phyloP scores from a whole-genome alignment of 2,797 vertebrate species.

The Acipenser ruthenus region DNA sequence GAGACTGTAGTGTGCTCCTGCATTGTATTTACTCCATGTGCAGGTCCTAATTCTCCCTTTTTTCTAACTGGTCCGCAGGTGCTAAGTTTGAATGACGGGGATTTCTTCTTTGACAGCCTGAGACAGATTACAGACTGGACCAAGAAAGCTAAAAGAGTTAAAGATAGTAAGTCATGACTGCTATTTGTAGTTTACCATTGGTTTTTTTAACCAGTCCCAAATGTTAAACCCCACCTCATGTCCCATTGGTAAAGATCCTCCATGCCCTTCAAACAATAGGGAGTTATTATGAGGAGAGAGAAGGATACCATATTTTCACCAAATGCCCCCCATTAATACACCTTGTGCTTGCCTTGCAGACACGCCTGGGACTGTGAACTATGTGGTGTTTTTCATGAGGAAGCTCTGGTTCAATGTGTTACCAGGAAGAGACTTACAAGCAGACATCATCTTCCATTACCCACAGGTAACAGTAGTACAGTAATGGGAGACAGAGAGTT shows the following conservation, averaged over 20 bases:
- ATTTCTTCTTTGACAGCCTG: constrained; percentile 93
- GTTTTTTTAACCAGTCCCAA: too few species aligned
- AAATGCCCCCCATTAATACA: too few species aligned
- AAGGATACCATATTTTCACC: too few species aligned
- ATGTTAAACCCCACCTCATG: too few species aligned
- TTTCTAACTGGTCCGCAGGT: constrained; percentile 54
- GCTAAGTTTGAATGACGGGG: constrained; percentile 80
- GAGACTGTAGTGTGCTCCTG: too few species aligned
- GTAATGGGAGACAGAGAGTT: too few species aligned
- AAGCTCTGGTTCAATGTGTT: constrained; percentile 85
- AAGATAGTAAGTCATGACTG: constrained; percentile 64
- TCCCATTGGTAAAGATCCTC: too few species aligned
- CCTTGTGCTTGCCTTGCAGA: constrained; percentile 41
- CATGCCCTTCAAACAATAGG: too few species aligned
- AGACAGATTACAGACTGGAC: constrained; percentile 83
- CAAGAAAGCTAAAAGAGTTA: constrained; percentile 67
- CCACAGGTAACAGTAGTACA: constrained; percentile 71
- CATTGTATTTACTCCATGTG: not conserved
- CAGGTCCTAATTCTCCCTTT: constrained; percentile 1
- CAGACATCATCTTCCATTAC: constrained; percentile 87
- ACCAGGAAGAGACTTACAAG: constrained; percentile 79
- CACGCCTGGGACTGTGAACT: constrained; percentile 48
- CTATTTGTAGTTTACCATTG: too few species aligned
- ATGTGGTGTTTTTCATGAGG: constrained; percentile 88
- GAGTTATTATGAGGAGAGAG: too few species aligned